phyloP scores from a whole-genome alignment of 2,888 invertebrate genomes.

The Notocelia uddmanniana region DNA sequence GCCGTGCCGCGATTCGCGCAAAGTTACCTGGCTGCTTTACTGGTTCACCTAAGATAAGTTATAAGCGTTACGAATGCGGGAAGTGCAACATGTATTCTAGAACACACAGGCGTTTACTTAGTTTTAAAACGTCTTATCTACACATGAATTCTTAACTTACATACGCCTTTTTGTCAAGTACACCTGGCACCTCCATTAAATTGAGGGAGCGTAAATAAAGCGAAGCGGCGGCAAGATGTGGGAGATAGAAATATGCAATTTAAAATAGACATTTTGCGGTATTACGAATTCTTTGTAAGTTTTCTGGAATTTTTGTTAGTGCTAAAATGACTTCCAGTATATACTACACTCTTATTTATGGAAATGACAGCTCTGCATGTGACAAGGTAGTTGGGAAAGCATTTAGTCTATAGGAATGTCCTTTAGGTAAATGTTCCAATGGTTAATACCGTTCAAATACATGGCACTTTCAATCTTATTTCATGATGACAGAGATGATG shows the following conservation, averaged over 20 bases:
- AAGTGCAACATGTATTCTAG: slow-evolving; percentile 16
- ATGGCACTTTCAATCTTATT: no score
- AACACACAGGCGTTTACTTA: not conserved
- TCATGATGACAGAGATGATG: no score
- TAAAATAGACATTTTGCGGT: slow-evolving; percentile 21
- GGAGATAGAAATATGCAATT: slow-evolving; percentile 21
- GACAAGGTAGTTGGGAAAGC: no score
- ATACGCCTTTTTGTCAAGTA: not conserved
- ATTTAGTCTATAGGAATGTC: no score
- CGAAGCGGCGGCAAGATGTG: not conserved
- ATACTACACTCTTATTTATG: no score
- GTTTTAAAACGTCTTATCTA: not conserved
- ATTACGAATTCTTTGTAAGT: slow-evolving; percentile 7
- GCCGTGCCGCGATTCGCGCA: no score
- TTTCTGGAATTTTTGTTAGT: not conserved
- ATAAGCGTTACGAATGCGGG: not conserved
- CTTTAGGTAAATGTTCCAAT: no score
- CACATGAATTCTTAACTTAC: not conserved
- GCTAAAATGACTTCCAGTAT: no score
- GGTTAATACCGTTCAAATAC: no score
- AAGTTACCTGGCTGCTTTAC: no score
- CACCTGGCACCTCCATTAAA: slow-evolving; percentile 10
- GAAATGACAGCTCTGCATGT: slow-evolving; percentile 12
- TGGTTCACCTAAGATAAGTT: not conserved
- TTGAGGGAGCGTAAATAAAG: slow-evolving; percentile 29